Evolutionary conservation across 2,888 invertebrate genomes (phyloP).

Genomic region (Agrenia bidenticulata): DNA sequence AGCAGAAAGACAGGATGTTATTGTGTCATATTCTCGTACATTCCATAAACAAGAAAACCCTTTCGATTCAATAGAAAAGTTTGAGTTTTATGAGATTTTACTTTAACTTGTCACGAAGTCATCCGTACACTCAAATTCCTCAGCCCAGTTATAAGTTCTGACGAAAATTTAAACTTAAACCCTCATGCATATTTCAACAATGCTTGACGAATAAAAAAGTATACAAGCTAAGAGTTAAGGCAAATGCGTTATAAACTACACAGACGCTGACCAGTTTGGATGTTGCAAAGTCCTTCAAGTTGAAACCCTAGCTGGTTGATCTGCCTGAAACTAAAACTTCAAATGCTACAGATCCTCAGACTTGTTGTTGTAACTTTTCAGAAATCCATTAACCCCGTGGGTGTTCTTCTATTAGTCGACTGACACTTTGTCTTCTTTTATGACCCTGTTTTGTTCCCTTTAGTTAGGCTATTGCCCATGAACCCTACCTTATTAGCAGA

Average conservation of each 20-base stretch:
- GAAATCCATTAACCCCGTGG: conserved; percentile 8
- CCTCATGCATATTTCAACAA: too few species aligned
- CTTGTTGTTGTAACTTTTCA: conserved; percentile 7
- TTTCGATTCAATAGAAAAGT: conserved; percentile 3
- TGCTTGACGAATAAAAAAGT: too few species aligned
- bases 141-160: neutral
- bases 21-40: neutral
- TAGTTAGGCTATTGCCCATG: neutral
- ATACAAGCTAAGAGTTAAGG: too few species aligned
- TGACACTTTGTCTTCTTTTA: conserved; percentile 6
- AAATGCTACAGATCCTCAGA: neutral
- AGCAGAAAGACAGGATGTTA: too few species aligned
- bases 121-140: conserved; percentile 4
- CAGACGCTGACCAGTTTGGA: too few species aligned
- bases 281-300: too few species aligned
- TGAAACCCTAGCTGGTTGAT: too few species aligned
- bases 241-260: too few species aligned
- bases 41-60: conserved; percentile 7
- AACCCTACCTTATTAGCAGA: neutral
- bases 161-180: too few species aligned
- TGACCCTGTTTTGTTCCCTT: conserved; percentile 6
- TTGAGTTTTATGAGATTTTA: neutral
- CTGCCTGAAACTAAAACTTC: too few species aligned
- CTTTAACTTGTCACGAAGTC: conserved; percentile 9
- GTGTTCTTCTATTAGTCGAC: conserved; percentile 5